phyloP scores from a whole-genome alignment of 2,888 invertebrate species.

The Philhelius pedissequus region DNA sequence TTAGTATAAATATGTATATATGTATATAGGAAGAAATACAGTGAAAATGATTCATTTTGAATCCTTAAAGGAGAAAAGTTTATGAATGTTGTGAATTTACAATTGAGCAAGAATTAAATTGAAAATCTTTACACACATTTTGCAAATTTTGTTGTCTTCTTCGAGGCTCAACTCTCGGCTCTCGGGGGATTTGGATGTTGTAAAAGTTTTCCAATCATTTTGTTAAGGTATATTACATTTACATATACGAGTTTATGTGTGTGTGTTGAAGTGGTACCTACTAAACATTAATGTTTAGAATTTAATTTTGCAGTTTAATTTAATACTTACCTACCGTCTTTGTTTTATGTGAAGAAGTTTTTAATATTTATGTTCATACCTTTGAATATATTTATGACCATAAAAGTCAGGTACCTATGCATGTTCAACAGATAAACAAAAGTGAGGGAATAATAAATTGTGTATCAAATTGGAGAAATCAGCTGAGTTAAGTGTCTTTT shows the following conservation, averaged over 20 bases:
- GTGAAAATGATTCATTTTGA: neutral
- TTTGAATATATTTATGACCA: no score
- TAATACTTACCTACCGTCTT: neutral
- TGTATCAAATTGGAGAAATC: no score
- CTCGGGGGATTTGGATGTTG: slow-evolving; percentile 19
- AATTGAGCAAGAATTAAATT: slow-evolving; percentile 33
- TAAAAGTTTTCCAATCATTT: slow-evolving; percentile 62
- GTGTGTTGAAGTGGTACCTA: neutral
- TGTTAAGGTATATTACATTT: neutral
- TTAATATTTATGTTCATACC: neutral
- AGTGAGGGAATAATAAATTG: no score
- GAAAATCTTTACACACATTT: slow-evolving; percentile 36
- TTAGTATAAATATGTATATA: no score
- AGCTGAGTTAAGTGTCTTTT: no score
- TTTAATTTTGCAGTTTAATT: neutral
- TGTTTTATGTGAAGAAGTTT: no score
- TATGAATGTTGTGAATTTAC: slow-evolving; percentile 24
- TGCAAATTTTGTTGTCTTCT: neutral
- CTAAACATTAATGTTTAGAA: neutral
- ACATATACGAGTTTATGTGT: no score
- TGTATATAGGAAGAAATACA: neutral
- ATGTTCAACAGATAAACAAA: no score
- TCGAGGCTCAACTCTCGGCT: no score
- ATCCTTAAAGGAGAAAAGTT: slow-evolving; percentile 1
- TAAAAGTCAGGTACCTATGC: no score